A percentile compares a stretch with the other conserved stretches of the same genome.
phyloP scores from a whole-genome alignment of 2,888 invertebrate species.

The Tinea trinotella region DNA sequence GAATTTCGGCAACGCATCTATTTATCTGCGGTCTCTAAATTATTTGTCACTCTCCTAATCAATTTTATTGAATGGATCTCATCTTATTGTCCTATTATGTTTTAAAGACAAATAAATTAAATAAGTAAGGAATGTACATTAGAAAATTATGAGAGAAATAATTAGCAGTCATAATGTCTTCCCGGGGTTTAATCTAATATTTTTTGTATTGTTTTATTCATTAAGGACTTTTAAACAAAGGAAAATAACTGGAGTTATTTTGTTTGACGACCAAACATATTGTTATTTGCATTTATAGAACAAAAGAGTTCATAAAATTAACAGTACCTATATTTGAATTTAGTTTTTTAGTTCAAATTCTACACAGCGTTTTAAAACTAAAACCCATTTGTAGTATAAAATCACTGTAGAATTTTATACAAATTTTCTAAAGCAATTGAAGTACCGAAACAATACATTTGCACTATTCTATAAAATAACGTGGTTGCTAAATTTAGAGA shows the following conservation, averaged over 20 bases:
- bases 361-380: not conserved
- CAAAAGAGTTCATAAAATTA: too few species aligned
- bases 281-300: too few species aligned
- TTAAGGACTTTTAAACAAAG: too few species aligned
- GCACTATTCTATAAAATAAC: not conserved
- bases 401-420: not conserved
- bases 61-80: not conserved
- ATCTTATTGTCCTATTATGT: not conserved
- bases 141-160: too few species aligned
- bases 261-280: too few species aligned
- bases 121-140: too few species aligned
- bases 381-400: not conserved
- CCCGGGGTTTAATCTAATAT: too few species aligned
- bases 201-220: too few species aligned
- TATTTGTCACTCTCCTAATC: conserved; percentile 7
- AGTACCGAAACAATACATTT: not conserved
- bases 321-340: not conserved
- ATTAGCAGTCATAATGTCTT: too few species aligned
- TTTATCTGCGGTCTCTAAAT: conserved; percentile 3
- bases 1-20: conserved; percentile 16
- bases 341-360: not conserved
- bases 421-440: not conserved
- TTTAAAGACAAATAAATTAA: not conserved
- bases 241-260: too few species aligned
- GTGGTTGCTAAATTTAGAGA: not conserved